Conservation (phyloP, 2,113 vertebrate species). For the Prionailurus viverrinus region DNA sequence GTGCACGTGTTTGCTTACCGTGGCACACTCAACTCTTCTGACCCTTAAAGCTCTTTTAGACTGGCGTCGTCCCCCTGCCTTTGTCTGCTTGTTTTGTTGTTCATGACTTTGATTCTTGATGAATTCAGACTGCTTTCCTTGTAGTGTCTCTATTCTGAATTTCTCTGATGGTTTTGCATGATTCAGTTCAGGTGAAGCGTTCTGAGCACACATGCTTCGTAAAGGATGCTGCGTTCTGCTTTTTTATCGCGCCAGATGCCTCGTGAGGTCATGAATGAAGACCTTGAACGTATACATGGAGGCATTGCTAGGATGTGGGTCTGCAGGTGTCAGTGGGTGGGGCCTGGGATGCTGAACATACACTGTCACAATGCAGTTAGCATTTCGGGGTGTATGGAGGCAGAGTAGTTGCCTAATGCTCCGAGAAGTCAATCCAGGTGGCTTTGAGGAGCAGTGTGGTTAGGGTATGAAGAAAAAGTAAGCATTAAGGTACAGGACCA, state of each 20-base stretch:
- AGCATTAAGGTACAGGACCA: neutral
- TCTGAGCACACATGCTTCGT: neutral
- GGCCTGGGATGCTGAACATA: neutral
- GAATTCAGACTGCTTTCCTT: neutral
- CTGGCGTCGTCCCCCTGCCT: neutral
- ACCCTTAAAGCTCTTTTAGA: neutral
- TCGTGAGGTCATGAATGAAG: neutral
- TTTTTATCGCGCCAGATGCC: neutral
- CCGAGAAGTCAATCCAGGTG: neutral
- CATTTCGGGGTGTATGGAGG: neutral
- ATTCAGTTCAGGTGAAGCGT: neutral
- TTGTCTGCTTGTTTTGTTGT: neutral
- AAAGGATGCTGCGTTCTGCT: neutral
- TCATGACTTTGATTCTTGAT: neutral
- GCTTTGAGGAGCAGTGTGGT: accelerated
- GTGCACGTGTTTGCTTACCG: neutral
- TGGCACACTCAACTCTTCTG: neutral
- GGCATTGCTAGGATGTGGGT: neutral
- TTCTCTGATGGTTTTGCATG: neutral
- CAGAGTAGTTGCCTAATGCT: neutral
- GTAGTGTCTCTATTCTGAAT: neutral
- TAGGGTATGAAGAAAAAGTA: neutral
- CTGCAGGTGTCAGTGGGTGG: neutral
- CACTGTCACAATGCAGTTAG: neutral
- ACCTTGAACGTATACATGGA: neutral